Percentiles rank a stretch among this genome's conserved stretches.
Evolutionary conservation across 2,113 vertebrate genomes (phyloP).

Genomic region (zebrafish (Danio rerio)): GRCz12tu NC_133180.1:44558001-44558500

Average conservation of each 20-base stretch:
- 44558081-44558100: conserved; percentile 7
- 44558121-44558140: background rate
- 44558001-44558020: background rate
- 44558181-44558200: background rate
- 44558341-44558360: background rate
- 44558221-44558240: background rate
- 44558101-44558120: background rate
- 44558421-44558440: background rate
- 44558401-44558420: background rate
- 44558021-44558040: background rate
- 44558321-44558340: background rate
- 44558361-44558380: background rate
- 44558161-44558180: background rate
- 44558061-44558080: background rate
- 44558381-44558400: background rate
- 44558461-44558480: conserved; percentile 31
- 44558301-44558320: background rate
- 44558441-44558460: conserved; percentile 2
- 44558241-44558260: conserved; percentile 14
- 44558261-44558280: background rate
- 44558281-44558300: background rate
- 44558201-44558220: background rate
- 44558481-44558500: background rate
- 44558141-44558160: background rate
- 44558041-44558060: background rate